Base-by-base conservation (phyloP, 2,113 vertebrate species). In the Rousettus leschenaultii region DNA sequence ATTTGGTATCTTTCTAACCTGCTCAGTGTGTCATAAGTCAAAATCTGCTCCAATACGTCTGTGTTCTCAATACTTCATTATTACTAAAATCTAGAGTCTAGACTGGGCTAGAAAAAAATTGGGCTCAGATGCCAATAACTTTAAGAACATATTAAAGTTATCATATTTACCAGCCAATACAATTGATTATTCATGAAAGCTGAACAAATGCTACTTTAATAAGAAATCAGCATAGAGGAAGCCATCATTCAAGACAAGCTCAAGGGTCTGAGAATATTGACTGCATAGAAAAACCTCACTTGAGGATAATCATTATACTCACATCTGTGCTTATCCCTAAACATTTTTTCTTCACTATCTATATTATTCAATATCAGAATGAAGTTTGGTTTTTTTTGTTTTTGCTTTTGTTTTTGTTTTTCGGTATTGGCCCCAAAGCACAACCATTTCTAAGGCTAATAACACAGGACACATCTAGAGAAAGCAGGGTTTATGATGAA, bases 151-250 rank as follows among this genome's bases (percentile, higher is more conserved):
- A n/a, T n/a, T n/a, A n/a, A n/a, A n/a, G n/a, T n/a, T n/a, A 33
- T 88, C 77, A 96, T 65, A 66, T 93, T 96, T 95, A 86, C 35
- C 38, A 75, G 61, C 65, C 84, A 95, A 74, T 93, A 82, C 28
- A 83, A 96, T 66, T 33, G 68, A 95, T 88, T 78, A 89, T 57
- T 96, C 82, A 71, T 21, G 40, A 96, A 96, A 85, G 45, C 87
- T 85, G 71, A 90, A 71, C 40, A 86, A 92, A 89, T 83, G 82
- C 61, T 83, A 63, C 95, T 91, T 94, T 79, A 79, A 74, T 8
- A 13, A 51, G 57, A 91, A 91, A 77, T 75, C 61, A 55, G 43
- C 45, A 22, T 18, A 65, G 55, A 66, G 38, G 28, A 97, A 95
- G 30, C 12, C 74, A 26, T 65, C 35, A 2, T 45, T 89, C n/a